Conservation (phyloP, 2,888 invertebrate genomes). For the Itoplectis maculator region DNA sequence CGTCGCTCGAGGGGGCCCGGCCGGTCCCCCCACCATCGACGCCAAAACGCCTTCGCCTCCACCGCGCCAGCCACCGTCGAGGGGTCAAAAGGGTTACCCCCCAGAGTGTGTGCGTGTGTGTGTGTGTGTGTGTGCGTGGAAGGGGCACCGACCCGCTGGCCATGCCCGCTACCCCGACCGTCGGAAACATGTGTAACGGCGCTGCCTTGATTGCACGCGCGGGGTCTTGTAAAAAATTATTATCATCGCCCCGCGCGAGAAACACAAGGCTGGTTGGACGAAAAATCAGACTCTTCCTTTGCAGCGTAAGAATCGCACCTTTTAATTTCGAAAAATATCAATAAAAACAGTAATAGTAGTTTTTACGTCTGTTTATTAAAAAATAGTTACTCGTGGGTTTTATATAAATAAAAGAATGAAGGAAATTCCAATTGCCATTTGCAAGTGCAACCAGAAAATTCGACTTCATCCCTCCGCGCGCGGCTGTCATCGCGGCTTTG, state of each 20-base stretch:
- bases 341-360: no score
- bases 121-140: constrained; percentile 65
- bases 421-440: background rate
- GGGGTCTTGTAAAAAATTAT: constrained; percentile 83
- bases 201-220: constrained; percentile 82
- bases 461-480: constrained; percentile 65
- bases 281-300: background rate
- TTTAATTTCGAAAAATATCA: no score
- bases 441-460: background rate
- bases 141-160: constrained; percentile 72
- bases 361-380: no score
- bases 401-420: no score
- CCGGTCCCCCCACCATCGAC: constrained; percentile 50
- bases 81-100: constrained; percentile 65
- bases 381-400: no score
- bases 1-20: background rate
- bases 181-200: constrained; percentile 81
- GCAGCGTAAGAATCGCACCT: no score
- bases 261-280: no score
- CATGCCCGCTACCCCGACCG: constrained; percentile 48
- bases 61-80: constrained; percentile 57
- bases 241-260: constrained; percentile 78
- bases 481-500: background rate
- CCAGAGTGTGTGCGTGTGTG: no score
- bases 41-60: constrained; percentile 52